Evolutionary conservation across 2,888 invertebrate species (phyloP), one percentile per base, ranked within the genome.

Genomic region (Eristalinus sepulchralis): DNA sequence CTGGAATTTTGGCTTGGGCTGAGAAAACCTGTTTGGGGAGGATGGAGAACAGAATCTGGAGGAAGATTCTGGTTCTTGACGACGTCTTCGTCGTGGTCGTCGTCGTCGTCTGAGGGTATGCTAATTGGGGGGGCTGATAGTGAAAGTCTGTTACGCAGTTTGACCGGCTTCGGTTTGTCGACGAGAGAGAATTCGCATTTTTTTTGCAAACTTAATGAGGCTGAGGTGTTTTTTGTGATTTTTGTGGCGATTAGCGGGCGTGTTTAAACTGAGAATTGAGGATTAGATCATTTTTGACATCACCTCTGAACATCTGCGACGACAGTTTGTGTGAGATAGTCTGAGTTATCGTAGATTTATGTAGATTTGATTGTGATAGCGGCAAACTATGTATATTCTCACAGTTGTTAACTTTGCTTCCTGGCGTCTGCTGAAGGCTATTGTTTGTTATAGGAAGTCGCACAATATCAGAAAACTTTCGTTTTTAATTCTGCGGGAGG

Each of bases 1-100:
- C 77, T 73, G 82, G 82, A 47, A 78, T 77, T 63, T 83, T 53
- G 24, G 57, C 24, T 24, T 47, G 47, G 47, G 47, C 47, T n/a
- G 39, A 13, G 47, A 8, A 47, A 47, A 47, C 47, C 47, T 47
- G 47, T 47, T 47, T 47, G 47, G 8, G 8, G 47, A 47, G 47
- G 47, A 47, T 8, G 17, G 34, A 34, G 34, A 17, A 47, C 47
- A 17, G 47, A 47, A 17, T 47, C 47, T 17, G 47, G 47, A 47
- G 17, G 47, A 47, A 47, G 67, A 77, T 81, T 85, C 81, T 85
- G 67, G 81, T 85, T 77, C 57, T 72, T 39, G 70, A 76, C 68
- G 53, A 13, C 31, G 39, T 6, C 13, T 3, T 27, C 27, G 27
- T 20, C 31, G 39, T 6, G 1, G 5, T 27, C 27, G 27, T 20